These are phyloP conservation scores for Poeciliopsis presidionis DNA, from an alignment of 2,797 vertebrate genomes.

Conservation along the genomic window DNA sequence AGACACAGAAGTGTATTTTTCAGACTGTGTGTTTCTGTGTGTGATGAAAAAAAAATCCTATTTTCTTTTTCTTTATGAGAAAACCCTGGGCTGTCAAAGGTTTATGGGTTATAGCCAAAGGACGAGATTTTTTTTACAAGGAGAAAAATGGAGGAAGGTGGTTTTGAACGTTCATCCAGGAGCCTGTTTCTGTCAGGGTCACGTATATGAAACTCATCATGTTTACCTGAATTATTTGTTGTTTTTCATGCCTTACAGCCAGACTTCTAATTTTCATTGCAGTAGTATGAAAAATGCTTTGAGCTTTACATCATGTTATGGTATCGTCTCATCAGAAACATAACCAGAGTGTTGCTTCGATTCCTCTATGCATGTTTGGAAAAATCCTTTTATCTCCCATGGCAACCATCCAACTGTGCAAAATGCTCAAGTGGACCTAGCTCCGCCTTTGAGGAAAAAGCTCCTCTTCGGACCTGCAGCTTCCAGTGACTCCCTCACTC, in stretches of 20 bases:
- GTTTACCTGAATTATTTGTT: background rate
- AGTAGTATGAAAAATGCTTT: too few relatives aligned
- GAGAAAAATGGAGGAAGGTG: constrained; percentile 9
- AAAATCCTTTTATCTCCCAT: too few relatives aligned
- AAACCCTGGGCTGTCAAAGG: constrained; percentile 48
- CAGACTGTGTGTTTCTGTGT: constrained; percentile 18
- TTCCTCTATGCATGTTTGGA: too few relatives aligned
- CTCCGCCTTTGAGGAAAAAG: too few relatives aligned
- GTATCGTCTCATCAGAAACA: too few relatives aligned
- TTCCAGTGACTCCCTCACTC: too few relatives aligned
- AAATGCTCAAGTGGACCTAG: too few relatives aligned
- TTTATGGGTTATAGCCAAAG: constrained; percentile 34
- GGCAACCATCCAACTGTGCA: too few relatives aligned
- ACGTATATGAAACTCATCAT: background rate
- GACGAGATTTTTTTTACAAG: constrained; percentile 7
- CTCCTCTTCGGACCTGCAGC: too few relatives aligned
- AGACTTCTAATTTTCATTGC: background rate
- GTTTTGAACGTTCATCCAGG: constrained; percentile 2
- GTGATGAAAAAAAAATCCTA: constrained; percentile 16
- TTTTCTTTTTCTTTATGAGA: constrained; percentile 53
- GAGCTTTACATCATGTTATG: too few relatives aligned
- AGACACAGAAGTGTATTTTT: constrained; percentile 22
- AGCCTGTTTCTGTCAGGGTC: background rate
- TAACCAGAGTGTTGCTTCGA: too few relatives aligned
- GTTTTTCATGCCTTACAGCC: background rate